phyloP scores from a whole-genome alignment of 2,797 vertebrate genomes.

The Sebastes cheni region DNA sequence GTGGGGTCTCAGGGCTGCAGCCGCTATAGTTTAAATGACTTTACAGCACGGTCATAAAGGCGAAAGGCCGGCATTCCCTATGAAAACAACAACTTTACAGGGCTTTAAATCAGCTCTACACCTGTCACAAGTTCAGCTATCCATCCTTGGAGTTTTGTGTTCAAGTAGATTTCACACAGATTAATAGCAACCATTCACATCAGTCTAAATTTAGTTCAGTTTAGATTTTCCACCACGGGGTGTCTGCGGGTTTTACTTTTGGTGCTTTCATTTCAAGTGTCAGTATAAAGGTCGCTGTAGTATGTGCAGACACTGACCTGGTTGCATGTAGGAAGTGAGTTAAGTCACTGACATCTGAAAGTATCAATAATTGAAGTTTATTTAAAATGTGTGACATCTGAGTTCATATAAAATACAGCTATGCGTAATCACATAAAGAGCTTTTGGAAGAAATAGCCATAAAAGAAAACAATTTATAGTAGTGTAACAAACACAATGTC shows the following conservation, averaged over 20 bases:
- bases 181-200: not conserved
- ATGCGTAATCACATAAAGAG: not conserved
- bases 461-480: not conserved
- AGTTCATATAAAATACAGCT: not conserved
- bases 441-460: not conserved
- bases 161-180: not conserved
- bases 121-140: not conserved
- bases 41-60: slow-evolving; percentile 40
- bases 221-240: not conserved
- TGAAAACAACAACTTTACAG: slow-evolving; percentile 31
- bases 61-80: not conserved
- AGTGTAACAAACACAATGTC: not conserved
- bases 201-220: not conserved
- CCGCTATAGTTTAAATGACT: slow-evolving; percentile 24
- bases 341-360: not conserved
- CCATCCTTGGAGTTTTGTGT: not conserved
- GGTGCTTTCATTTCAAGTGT: not conserved
- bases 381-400: not conserved
- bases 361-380: not conserved
- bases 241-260: not conserved
- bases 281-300: not conserved
- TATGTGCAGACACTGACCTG: not conserved
- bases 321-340: not conserved
- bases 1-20: not conserved
- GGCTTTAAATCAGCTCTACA: slow-evolving; percentile 21